A percentile compares a stretch with the other conserved stretches of the same genome.
These are phyloP conservation scores for Schrankia costaestrigalis DNA, from an alignment of 2,888 invertebrate species.

Conservation along the genomic window DNA sequence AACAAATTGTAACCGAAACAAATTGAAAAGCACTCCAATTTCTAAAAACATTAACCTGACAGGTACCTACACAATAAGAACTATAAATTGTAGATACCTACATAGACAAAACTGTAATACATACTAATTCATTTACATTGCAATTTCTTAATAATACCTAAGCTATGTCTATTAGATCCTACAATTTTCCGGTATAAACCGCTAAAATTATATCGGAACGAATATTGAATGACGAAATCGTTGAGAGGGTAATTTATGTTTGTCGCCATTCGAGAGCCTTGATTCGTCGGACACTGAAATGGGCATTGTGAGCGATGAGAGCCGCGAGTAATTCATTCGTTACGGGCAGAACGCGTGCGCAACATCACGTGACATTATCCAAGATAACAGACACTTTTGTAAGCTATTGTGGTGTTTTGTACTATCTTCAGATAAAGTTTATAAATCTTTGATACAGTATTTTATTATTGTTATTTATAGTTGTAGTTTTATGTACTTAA, in stretches of 20 bases:
- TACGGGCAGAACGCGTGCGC: constrained; percentile 55
- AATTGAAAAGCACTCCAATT: no score
- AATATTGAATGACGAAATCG: constrained; percentile 68
- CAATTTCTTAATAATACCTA: constrained; percentile 43
- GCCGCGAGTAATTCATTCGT: constrained; percentile 64
- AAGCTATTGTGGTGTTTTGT: constrained; percentile 14
- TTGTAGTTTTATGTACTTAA: constrained; percentile 4
- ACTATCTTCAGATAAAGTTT: no score
- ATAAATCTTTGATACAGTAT: no score
- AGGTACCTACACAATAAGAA: background rate
- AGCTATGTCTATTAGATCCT: constrained; percentile 34
- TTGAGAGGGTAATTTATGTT: constrained; percentile 69
- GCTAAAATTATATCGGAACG: constrained; percentile 72
- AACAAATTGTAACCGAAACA: no score
- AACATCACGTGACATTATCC: constrained; percentile 42
- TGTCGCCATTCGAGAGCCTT: constrained; percentile 46
- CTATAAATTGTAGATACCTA: constrained; percentile 22
- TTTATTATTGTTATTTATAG: no score
- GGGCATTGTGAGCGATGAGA: constrained; percentile 60
- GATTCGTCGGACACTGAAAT: constrained; percentile 53
- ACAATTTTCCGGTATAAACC: constrained; percentile 52
- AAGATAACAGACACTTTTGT: constrained; percentile 17
- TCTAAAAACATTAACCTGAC: no score
- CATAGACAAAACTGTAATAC: no score
- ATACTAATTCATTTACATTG: constrained; percentile 41